These are phyloP conservation scores for Mystacides longicornis DNA, from an alignment of 2,888 invertebrate species.

Conservation along the genomic window DNA sequence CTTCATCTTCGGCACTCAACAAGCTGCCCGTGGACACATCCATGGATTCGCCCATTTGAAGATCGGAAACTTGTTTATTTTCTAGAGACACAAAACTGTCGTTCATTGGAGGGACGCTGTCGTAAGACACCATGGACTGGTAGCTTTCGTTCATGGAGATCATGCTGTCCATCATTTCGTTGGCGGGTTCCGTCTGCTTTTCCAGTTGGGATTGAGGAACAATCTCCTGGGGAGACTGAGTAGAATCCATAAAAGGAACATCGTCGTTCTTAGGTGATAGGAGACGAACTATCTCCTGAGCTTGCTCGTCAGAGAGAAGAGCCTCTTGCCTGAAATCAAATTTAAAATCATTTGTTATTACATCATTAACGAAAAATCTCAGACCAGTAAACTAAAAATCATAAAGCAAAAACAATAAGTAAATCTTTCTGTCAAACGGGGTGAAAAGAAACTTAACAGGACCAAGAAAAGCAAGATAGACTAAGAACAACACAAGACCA, in stretches of 20 bases:
- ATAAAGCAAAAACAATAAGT: no score
- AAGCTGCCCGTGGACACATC: conserved; percentile 25
- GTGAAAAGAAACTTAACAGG: no score
- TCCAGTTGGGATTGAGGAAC: conserved; percentile 16
- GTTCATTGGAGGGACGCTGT: conserved; percentile 32
- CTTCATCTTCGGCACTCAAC: conserved; percentile 33
- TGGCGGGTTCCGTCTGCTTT: conserved; percentile 24
- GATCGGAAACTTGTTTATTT: conserved; percentile 19
- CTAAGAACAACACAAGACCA: no score
- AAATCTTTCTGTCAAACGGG: no score
- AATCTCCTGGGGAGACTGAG: conserved; percentile 2
- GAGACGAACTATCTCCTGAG: conserved; percentile 79
- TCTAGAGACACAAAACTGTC: conserved; percentile 23
- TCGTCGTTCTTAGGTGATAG: conserved; percentile 53
- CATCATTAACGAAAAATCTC: no score
- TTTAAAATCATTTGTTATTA: background rate
- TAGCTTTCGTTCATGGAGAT: conserved; percentile 52
- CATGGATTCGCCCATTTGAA: conserved; percentile 29
- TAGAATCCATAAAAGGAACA: conserved; percentile 34
- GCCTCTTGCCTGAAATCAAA: conserved; percentile 60
- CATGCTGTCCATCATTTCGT: conserved; percentile 32
- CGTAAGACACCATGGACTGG: conserved; percentile 50
- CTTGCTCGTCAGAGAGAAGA: conserved; percentile 81
- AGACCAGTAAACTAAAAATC: no score
- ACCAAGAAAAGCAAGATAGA: no score